Conservation (phyloP, 2,113 vertebrate species). For the Trogon surrucura region DNA sequence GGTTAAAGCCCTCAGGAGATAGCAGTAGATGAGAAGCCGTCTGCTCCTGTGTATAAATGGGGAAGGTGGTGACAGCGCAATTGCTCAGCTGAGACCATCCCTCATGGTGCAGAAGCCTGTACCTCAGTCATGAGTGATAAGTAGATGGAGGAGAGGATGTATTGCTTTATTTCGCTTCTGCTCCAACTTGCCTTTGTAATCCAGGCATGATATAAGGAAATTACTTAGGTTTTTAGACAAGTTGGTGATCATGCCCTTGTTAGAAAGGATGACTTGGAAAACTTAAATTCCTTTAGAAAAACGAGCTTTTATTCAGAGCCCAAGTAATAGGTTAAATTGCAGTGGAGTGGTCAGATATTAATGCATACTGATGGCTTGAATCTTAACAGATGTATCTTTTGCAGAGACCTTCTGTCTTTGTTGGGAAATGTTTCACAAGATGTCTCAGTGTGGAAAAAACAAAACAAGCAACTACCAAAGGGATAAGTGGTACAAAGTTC, state of each 20-base stretch:
- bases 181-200: neutral
- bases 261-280: neutral
- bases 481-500: neutral
- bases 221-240: neutral
- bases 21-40: neutral
- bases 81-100: neutral
- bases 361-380: neutral
- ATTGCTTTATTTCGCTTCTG: neutral
- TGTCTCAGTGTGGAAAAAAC: neutral
- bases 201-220: neutral
- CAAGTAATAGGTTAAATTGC: neutral
- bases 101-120: neutral
- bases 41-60: neutral
- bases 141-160: neutral
- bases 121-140: neutral
- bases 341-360: neutral
- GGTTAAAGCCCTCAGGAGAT: neutral
- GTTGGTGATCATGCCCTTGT: neutral
- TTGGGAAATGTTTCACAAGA: neutral
- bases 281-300: neutral
- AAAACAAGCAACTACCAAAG: fast-evolving
- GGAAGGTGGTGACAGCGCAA: neutral
- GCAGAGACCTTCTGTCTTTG: neutral
- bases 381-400: neutral
- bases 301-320: neutral